These are phyloP conservation scores for Amblyteles armatorius DNA, from an alignment of 2,888 invertebrate species.

Conservation along the genomic window DNA sequence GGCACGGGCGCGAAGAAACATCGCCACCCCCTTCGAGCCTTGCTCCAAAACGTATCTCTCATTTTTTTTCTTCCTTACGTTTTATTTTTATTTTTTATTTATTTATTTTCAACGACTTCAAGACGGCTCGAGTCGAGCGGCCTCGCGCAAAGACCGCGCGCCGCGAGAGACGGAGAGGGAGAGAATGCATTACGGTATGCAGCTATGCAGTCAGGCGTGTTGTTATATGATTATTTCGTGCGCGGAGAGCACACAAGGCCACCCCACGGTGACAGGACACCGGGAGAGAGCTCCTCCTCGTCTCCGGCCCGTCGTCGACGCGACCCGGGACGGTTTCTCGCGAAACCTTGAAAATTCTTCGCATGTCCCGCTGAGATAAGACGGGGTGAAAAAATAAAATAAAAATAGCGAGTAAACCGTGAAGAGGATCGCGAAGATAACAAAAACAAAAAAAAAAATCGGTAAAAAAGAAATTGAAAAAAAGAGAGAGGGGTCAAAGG, in stretches of 20 bases:
- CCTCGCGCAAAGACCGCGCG: slow-evolving; percentile 55
- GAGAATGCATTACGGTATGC: slow-evolving; percentile 78
- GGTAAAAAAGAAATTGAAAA: neutral
- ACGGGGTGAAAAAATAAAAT: slow-evolving; percentile 19
- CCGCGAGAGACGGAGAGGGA: slow-evolving; percentile 24
- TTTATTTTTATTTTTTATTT: neutral
- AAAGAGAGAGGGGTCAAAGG: slow-evolving; percentile 48
- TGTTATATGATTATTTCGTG: slow-evolving; percentile 82
- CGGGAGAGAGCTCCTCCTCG: slow-evolving; percentile 72
- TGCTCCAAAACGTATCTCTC: slow-evolving; percentile 32
- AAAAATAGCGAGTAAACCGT: neutral
- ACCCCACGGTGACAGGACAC: slow-evolving; percentile 80
- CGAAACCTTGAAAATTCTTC: slow-evolving; percentile 60
- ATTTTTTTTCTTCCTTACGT: slow-evolving; percentile 5
- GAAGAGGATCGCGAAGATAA: slow-evolving; percentile 3
- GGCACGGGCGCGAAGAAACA: slow-evolving; percentile 2
- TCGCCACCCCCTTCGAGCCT: slow-evolving; percentile 10
- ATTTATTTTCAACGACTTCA: slow-evolving; percentile 29
- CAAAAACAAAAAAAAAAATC: neutral
- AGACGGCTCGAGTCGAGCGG: slow-evolving; percentile 40
- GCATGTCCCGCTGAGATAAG: slow-evolving; percentile 25
- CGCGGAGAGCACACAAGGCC: slow-evolving; percentile 77
- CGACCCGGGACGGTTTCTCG: slow-evolving; percentile 38
- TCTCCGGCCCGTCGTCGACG: slow-evolving; percentile 16
- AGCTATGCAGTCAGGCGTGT: slow-evolving; percentile 81